A percentile compares a stretch with the other conserved stretches of the same genome.
phyloP scores from a whole-genome alignment of 2,113 vertebrate species.

The Carassius gibelio region DNA sequence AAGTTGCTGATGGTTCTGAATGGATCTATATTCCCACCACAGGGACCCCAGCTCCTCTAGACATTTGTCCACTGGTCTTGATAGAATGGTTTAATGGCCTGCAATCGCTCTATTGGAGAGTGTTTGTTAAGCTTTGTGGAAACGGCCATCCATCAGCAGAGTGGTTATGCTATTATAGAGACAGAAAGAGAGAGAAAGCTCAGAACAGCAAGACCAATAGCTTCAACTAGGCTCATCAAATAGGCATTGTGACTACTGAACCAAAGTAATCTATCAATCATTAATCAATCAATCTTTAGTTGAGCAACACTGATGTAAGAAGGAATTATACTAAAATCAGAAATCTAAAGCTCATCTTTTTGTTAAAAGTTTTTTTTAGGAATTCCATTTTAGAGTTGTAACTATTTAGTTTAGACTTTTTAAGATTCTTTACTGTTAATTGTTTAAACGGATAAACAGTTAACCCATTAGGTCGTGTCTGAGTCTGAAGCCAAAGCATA shows the following conservation, averaged over 20 bases:
- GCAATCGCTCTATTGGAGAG: constrained; percentile 28
- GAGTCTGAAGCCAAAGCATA: too few species aligned
- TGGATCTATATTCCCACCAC: background rate
- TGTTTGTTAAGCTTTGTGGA: constrained; percentile 43
- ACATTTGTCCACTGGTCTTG: constrained; percentile 23
- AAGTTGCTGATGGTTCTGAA: constrained; percentile 10
- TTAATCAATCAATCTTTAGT: constrained; percentile 6
- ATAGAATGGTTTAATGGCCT: constrained; percentile 18
- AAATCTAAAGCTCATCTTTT: background rate
- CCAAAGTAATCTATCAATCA: background rate
- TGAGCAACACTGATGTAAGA: background rate
- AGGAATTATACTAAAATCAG: background rate
- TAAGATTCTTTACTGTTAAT: too few species aligned
- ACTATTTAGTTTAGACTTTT: too few species aligned
- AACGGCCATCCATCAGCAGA: constrained; percentile 36
- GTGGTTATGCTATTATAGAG: constrained; percentile 12
- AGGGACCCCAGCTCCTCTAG: background rate
- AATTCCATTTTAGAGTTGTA: too few species aligned
- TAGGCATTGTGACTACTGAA: background rate
- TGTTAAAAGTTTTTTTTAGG: too few species aligned
- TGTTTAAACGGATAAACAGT: too few species aligned
- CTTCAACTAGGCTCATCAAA: background rate
- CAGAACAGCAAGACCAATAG: constrained; percentile 7
- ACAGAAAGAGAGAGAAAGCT: constrained; percentile 17
- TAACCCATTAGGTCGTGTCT: too few species aligned